Conservation (phyloP, 2,888 invertebrate species). For the Heliconius erato region DNA sequence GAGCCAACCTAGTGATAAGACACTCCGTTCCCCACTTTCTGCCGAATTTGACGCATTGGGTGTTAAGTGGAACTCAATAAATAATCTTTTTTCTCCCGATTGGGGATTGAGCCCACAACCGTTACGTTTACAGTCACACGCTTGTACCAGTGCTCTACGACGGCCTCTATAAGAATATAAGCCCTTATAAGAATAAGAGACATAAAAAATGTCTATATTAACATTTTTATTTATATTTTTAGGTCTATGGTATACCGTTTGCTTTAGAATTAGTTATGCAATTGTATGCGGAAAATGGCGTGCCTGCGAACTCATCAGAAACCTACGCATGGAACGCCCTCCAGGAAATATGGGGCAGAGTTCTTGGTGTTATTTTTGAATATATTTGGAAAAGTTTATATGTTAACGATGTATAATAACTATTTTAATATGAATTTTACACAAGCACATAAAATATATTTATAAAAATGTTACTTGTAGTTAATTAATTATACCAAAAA, state of each 20-base stretch:
- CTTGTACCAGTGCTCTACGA: no score
- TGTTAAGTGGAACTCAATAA: no score
- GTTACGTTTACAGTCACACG: no score
- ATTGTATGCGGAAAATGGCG: constrained; percentile 51
- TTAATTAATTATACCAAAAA: background rate
- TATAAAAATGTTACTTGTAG: background rate
- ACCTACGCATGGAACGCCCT: constrained; percentile 36
- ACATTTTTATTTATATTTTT: constrained; percentile 45
- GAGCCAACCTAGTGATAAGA: no score
- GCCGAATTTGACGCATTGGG: no score
- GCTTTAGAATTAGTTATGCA: constrained; percentile 77
- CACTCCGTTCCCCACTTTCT: no score
- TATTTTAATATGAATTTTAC: background rate
- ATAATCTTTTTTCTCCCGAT: no score
- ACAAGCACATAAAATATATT: background rate
- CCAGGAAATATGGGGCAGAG: constrained; percentile 65
- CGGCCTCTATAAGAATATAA: no score
- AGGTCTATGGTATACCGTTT: constrained; percentile 76
- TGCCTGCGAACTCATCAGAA: background rate
- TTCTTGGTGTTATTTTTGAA: constrained; percentile 66
- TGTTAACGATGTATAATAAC: constrained; percentile 42
- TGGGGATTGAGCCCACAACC: no score
- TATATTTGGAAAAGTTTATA: constrained; percentile 60
- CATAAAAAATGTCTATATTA: background rate
- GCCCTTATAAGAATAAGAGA: no score